Percentiles rank a stretch among this genome's conserved stretches.
These are phyloP conservation scores for Onychomys torridus DNA, from an alignment of 2,797 vertebrate genomes.

Conservation along the genomic window DNA sequence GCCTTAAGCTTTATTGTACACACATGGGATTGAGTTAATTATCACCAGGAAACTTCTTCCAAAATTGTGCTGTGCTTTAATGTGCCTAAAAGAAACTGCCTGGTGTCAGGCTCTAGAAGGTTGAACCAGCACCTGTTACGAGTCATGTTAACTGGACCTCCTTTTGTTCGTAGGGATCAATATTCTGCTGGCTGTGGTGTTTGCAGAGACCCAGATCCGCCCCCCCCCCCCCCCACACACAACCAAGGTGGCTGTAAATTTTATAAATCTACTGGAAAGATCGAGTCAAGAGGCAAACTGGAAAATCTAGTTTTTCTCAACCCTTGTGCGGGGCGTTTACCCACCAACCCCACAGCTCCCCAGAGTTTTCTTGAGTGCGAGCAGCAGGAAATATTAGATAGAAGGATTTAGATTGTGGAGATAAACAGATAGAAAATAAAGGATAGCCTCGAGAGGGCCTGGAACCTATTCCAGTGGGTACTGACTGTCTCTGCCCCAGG, in stretches of 20 bases:
- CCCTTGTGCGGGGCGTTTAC: too few species aligned
- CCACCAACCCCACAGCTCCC: too few species aligned
- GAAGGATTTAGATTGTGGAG: too few species aligned
- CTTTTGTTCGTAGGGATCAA: accelerated
- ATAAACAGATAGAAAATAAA: too few species aligned
- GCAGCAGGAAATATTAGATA: too few species aligned
- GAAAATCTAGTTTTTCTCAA: neutral
- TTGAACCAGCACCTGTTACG: neutral
- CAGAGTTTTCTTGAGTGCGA: too few species aligned
- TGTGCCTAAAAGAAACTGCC: neutral
- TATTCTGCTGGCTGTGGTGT: neutral
- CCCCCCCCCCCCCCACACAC: too few species aligned
- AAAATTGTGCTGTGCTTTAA: neutral
- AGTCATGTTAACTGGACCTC: neutral
- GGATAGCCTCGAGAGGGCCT: too few species aligned
- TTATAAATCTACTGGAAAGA: neutral
- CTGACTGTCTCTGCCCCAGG: too few species aligned
- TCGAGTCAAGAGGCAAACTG: neutral
- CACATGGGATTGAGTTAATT: neutral
- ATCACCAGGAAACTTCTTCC: neutral
- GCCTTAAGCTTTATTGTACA: neutral
- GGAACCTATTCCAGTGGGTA: too few species aligned
- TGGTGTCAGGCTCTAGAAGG: neutral
- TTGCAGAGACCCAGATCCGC: neutral
- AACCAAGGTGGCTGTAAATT: neutral